Evolutionary conservation across 2,113 vertebrate species (phyloP).

Genomic region (Coregonus clupeaformis): DNA sequence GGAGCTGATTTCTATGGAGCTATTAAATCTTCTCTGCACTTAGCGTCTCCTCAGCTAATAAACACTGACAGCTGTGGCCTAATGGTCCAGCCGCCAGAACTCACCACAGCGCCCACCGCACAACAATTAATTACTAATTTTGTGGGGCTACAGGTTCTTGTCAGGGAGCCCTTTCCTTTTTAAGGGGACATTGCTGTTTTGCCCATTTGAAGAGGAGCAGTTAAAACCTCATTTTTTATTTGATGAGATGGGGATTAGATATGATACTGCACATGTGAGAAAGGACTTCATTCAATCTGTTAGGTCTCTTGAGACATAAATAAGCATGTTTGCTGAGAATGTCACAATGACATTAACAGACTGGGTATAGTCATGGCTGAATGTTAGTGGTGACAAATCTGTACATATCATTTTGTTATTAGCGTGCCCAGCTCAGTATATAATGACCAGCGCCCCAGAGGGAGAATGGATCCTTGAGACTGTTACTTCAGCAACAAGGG

Average conservation of each 20-base stretch:
- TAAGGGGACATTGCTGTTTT: not conserved
- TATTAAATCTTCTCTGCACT: slow-evolving; percentile 32
- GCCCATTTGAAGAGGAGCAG: not conserved
- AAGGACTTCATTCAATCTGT: not conserved
- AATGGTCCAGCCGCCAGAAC: slow-evolving; percentile 20
- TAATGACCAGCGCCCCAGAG: not conserved
- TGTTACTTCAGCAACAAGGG: slow-evolving; percentile 2
- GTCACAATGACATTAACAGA: slow-evolving; percentile 2
- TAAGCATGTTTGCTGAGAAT: not conserved
- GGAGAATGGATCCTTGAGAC: slow-evolving; percentile 10
- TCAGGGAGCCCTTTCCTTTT: not conserved
- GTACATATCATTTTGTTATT: slow-evolving; percentile 1
- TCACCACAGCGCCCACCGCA: slow-evolving; percentile 7
- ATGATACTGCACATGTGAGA: not conserved
- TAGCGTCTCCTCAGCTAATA: slow-evolving; percentile 27
- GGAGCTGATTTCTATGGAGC: slow-evolving; percentile 21
- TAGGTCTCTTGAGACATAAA: not conserved
- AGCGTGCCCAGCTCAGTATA: not conserved
- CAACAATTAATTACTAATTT: slow-evolving; percentile 38
- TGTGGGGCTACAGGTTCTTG: slow-evolving; percentile 20
- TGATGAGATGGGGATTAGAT: not conserved
- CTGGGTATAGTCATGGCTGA: slow-evolving; percentile 1
- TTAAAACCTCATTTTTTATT: not conserved
- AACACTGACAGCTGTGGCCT: slow-evolving; percentile 37
- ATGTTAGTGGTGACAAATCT: slow-evolving; percentile 17